Conservation (phyloP, 2,113 vertebrate genomes). For the Pollachius pollachius region DNA sequence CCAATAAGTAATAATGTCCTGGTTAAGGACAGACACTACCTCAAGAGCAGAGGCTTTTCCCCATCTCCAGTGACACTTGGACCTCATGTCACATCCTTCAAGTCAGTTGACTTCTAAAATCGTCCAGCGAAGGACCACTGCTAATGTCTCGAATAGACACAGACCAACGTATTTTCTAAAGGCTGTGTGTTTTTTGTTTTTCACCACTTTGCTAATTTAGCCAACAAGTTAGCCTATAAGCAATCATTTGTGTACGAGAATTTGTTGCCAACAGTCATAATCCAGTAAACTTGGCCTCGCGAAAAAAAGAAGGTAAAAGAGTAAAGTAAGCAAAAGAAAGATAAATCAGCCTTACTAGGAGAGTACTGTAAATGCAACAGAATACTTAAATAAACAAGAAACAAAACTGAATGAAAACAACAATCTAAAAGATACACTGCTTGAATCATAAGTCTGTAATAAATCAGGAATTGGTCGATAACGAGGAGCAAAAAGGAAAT, state of each 20-base stretch:
- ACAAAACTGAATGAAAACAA: slow-evolving; percentile 17
- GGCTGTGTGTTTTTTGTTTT: slow-evolving; percentile 74
- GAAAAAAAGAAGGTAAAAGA: slow-evolving; percentile 47
- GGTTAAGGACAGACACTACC: slow-evolving; percentile 47
- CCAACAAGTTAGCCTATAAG: slow-evolving; percentile 86
- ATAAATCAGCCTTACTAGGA: slow-evolving; percentile 35
- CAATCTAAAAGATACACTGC: too few species aligned
- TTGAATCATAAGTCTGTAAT: too few species aligned
- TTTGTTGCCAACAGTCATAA: slow-evolving; percentile 84
- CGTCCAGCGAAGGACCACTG: slow-evolving; percentile 33
- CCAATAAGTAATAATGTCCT: slow-evolving; percentile 41
- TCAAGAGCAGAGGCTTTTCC: slow-evolving; percentile 26
- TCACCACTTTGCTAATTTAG: slow-evolving; percentile 84
- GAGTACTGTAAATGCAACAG: slow-evolving; percentile 19
- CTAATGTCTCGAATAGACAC: slow-evolving; percentile 45
- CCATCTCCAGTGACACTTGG: slow-evolving; percentile 24
- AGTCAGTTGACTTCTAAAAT: slow-evolving; percentile 26
- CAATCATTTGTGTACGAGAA: slow-evolving; percentile 51
- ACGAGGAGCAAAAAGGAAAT: too few species aligned
- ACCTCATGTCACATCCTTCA: slow-evolving; percentile 21
- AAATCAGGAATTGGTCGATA: too few species aligned
- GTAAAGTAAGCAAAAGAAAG: slow-evolving; percentile 57
- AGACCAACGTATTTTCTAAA: slow-evolving; percentile 57
- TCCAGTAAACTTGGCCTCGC: slow-evolving; percentile 84
- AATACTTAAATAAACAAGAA: slow-evolving; percentile 33